A percentile compares a stretch with the other conserved stretches of the same genome.
Conservation (phyloP, 2,888 invertebrate species). For the Charanyca ferruginea region DNA sequence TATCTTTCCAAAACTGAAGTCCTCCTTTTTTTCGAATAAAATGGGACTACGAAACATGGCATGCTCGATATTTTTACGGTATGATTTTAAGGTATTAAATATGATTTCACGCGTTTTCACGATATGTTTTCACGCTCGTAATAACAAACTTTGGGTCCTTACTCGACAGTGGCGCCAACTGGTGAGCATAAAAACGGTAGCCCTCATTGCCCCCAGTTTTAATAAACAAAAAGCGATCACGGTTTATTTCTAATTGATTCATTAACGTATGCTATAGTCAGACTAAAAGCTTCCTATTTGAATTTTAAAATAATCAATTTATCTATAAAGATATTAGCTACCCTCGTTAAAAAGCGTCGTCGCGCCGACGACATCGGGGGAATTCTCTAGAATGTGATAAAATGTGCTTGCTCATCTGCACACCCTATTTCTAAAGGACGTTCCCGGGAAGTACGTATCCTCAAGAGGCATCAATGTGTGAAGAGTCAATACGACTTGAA, state of each 20-base stretch:
- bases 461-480: conserved; percentile 26
- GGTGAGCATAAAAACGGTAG: too few relatives aligned
- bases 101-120: too few relatives aligned
- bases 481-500: conserved; percentile 38
- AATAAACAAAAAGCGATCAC: too few relatives aligned
- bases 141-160: too few relatives aligned
- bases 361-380: conserved; percentile 28
- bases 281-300: neutral
- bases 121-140: too few relatives aligned
- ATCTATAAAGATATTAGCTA: conserved; percentile 48
- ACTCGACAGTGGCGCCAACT: too few relatives aligned
- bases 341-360: conserved; percentile 45
- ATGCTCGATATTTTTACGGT: too few relatives aligned
- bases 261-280: neutral
- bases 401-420: conserved; percentile 51
- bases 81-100: too few relatives aligned
- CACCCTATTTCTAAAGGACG: conserved; percentile 52
- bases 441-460: conserved; percentile 9
- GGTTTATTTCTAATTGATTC: neutral
- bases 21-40: too few relatives aligned
- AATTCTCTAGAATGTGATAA: conserved; percentile 53
- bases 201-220: too few relatives aligned
- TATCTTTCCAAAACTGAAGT: too few relatives aligned
- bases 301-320: conserved; percentile 49
- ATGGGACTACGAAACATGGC: too few relatives aligned